Conservation (phyloP, 2,888 invertebrate species). For the Lepidonotus clava region DNA sequence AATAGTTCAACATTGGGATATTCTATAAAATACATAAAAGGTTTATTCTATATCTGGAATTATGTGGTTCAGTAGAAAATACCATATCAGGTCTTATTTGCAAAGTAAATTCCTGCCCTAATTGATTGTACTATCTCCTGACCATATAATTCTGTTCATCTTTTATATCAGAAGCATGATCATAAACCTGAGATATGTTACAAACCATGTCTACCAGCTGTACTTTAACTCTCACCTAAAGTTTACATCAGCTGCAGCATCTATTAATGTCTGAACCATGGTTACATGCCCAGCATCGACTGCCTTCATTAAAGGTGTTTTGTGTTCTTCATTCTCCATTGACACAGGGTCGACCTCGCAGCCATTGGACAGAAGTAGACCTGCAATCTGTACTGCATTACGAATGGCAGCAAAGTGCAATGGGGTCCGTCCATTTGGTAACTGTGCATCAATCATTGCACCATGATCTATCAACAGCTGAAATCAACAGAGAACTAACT, state of each 20-base stretch:
- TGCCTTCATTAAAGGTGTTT: constrained; percentile 5
- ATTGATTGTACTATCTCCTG: no score
- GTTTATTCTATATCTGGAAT: no score
- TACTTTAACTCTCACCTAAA: no score
- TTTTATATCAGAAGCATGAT: no score
- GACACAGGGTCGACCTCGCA: constrained; percentile 11
- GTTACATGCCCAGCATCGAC: constrained; percentile 9
- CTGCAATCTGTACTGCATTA: neutral
- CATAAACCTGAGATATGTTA: no score
- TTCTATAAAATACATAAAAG: no score
- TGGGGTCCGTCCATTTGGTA: constrained; percentile 24
- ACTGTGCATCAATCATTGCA: neutral
- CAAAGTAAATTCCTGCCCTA: no score
- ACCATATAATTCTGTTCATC: no score
- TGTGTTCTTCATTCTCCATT: neutral
- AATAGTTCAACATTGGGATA: no score
- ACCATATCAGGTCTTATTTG: no score
- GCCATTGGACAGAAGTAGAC: neutral
- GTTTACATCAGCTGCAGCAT: constrained; percentile 29
- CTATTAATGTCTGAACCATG: neutral
- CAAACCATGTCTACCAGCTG: no score
- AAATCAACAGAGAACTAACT: neutral
- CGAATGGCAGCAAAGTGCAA: constrained; percentile 27
- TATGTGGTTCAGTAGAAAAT: no score
- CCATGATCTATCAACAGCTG: constrained; percentile 10